A percentile compares a stretch with the other conserved stretches of the same genome.
Conservation (phyloP, 37 sponge, comb jelly and placozoan genomes). For the Eunapius fragilis region DNA sequence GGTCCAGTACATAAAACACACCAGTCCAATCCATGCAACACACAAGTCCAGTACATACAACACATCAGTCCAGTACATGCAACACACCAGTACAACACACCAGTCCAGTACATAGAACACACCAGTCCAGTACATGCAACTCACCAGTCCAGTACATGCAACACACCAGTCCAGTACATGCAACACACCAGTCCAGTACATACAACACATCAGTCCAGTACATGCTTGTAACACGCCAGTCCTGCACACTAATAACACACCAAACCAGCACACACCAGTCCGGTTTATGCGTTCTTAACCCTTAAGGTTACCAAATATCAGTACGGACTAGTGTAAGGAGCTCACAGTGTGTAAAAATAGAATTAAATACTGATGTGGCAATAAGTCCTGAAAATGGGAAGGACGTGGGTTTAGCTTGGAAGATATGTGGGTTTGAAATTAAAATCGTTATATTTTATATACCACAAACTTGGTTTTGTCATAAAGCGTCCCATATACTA, state of each 20-base stretch:
- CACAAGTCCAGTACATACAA: neutral
- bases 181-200: neutral
- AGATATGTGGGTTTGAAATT: neutral
- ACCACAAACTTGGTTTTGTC: neutral
- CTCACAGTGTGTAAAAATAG: neutral
- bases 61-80: neutral
- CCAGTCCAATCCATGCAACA: neutral
- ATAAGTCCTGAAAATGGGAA: neutral
- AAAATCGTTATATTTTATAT: neutral
- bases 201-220: neutral
- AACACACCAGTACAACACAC: too few relatives aligned
- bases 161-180: neutral
- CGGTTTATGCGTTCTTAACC: neutral
- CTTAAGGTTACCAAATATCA: too few relatives aligned
- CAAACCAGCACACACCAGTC: neutral
- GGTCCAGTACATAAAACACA: neutral
- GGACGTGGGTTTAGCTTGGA: neutral
- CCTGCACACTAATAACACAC: too few relatives aligned
- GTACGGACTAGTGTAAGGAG: neutral
- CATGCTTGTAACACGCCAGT: too few relatives aligned
- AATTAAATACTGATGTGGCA: neutral
- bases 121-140: neutral
- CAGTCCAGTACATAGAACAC: too few relatives aligned
- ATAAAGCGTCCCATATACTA: neutral
- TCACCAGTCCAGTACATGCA: neutral